These are phyloP conservation scores for Melinaea marsaeus DNA, from an alignment of 2,888 invertebrate species.

Conservation along the genomic window DNA sequence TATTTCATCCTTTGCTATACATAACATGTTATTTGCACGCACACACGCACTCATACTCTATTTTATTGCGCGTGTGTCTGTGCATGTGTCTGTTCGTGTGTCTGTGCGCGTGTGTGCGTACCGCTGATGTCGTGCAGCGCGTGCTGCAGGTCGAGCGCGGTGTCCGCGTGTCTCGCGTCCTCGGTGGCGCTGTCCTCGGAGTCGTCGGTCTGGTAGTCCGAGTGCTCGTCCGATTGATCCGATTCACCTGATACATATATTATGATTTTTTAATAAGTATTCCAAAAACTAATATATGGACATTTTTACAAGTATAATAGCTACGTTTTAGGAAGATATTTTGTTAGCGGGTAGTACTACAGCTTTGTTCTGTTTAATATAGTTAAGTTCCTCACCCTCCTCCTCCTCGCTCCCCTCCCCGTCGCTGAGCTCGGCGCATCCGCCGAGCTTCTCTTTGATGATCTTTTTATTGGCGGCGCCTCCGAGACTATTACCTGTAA, in stretches of 20 bases:
- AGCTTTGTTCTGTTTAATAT: not conserved
- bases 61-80: not conserved
- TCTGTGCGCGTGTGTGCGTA: conserved; percentile 17
- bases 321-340: not conserved
- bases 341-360: not conserved
- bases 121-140: conserved; percentile 44
- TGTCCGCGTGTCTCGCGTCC: conserved; percentile 46
- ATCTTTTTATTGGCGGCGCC: conserved; percentile 45
- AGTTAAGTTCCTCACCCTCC: conserved; percentile 60
- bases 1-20: too few relatives aligned
- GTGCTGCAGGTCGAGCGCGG: conserved; percentile 33
- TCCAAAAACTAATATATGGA: too few relatives aligned
- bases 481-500: conserved; percentile 64
- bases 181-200: conserved; percentile 56
- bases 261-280: too few relatives aligned
- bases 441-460: conserved; percentile 60
- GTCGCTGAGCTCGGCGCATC: conserved; percentile 75
- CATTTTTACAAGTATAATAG: not conserved
- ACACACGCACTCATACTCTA: not conserved
- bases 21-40: not conserved
- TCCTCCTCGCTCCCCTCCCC: conserved; percentile 81
- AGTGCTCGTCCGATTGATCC: conserved; percentile 46
- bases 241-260: conserved; percentile 28
- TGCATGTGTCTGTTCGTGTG: not conserved
- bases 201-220: conserved; percentile 54